Conservation (phyloP, 2,888 invertebrate genomes). For the Keiferia lycopersicella region DNA sequence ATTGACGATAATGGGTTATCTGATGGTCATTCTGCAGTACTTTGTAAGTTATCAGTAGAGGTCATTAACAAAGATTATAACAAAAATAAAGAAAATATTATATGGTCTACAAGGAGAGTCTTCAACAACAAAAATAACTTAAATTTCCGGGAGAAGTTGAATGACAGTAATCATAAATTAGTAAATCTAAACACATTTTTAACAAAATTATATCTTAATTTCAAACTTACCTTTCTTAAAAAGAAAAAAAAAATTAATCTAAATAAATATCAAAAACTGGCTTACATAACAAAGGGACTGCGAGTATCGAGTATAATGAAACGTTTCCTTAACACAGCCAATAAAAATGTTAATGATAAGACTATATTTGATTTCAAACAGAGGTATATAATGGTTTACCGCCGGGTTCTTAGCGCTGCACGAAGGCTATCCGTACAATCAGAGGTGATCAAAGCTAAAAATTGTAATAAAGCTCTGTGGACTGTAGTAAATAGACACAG, state of each 20-base stretch:
- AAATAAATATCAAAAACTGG: neutral
- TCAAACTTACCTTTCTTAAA: neutral
- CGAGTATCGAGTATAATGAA: neutral
- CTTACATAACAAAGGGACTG: neutral
- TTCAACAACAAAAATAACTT: neutral
- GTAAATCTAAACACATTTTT: neutral
- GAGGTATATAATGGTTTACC: no score
- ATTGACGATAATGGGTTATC: neutral
- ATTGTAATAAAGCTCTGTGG: no score
- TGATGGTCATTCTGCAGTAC: neutral
- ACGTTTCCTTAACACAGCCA: neutral
- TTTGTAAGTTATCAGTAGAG: neutral
- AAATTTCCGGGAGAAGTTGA: neutral
- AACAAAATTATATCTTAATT: neutral
- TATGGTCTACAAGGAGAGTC: neutral
- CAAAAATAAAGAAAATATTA: neutral
- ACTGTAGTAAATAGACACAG: no score
- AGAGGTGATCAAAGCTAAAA: no score
- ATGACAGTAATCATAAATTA: neutral
- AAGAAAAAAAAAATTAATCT: neutral
- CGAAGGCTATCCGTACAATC: no score
- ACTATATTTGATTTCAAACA: no score
- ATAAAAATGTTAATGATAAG: no score
- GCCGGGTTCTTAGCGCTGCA: no score
- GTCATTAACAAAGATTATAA: neutral